Evolutionary conservation across 1,140 invertebrate genomes (phyloP), one percentile per base, ranked within the genome.

Genomic region (Drosophila santomea): DNA sequence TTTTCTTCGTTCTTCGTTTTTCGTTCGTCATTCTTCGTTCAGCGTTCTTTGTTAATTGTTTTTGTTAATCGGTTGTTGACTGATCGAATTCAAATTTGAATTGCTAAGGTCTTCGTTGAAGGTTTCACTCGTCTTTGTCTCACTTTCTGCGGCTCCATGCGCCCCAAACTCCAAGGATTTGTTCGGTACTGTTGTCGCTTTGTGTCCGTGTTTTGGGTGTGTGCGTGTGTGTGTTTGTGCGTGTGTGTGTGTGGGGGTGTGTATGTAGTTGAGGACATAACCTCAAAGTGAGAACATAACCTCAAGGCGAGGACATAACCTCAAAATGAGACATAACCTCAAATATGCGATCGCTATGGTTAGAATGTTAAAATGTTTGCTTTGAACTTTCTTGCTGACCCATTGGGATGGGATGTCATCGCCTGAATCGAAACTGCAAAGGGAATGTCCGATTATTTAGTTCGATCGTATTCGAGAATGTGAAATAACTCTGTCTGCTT

Each of bases 91-190:
- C 25, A 54, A 45, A 54, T 54, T 43, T 43, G 36, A 74, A 61
- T 73, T 62, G 47, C 41, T 74, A 45, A 55, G 39, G 45, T 74
- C 20, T 38, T 48, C 4, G 28, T 57, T 54, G 6, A 23, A 25
- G 44, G 56, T 47, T 59, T 51, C 43, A 52, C 28, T 51, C 38
- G n/a, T 28, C 25, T 25, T 56, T 17, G 36, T 43, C 60, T 45
- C 64, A 52, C 64, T 58, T 72, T 15, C 47, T 44, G 45, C 25
- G 48, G 66, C 36, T 64, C 55, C 78, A 57, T 78, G 79, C 80
- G 71, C 81, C 80, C 80, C 79, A 78, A 78, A 76, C 80, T 84
- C 79, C 80, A 82, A 84, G 63, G 48, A 67, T 61, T 62, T 58
- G 54, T 45, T 67, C 56, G 51, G 35, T 67, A 54, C 41, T 54